These are phyloP conservation scores for Harpegnathos saltator DNA, from an alignment of 1,140 invertebrate genomes.

Conservation along the genomic window DNA sequence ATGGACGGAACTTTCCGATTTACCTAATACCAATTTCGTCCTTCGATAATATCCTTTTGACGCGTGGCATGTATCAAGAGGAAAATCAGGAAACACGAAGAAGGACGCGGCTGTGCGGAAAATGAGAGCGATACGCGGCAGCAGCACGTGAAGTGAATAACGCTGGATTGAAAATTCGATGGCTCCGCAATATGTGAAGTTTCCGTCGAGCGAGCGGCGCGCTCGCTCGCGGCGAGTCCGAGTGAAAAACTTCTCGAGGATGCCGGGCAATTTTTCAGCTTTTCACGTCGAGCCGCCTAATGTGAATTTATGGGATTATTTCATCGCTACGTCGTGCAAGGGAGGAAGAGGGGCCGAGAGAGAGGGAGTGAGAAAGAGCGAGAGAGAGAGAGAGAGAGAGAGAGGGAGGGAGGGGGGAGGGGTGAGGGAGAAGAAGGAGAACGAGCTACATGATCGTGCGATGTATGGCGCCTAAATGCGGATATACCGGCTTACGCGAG, in stretches of 20 bases:
- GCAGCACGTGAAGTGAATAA: conserved; percentile 47
- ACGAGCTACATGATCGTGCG: conserved; percentile 34
- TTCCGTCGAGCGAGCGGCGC: background rate
- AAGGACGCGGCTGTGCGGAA: conserved; percentile 15
- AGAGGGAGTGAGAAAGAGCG: background rate
- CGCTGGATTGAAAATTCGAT: conserved; percentile 55
- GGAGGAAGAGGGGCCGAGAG: conserved; percentile 2
- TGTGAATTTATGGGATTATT: conserved; percentile 69
- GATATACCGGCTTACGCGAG: background rate
- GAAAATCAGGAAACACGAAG: background rate
- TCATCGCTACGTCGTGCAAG: conserved; percentile 32
- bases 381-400: background rate
- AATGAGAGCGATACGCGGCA: conserved; percentile 36
- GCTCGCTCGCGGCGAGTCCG: background rate
- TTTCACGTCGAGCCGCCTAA: conserved; percentile 25
- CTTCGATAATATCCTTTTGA: conserved; percentile 20
- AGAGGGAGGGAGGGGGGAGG: background rate
- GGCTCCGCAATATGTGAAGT: conserved; percentile 48
- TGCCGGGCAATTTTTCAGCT: conserved; percentile 63
- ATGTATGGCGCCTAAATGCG: conserved; percentile 28
- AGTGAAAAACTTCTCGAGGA: conserved; percentile 62
- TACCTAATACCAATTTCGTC: background rate
- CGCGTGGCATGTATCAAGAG: background rate
- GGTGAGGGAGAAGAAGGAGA: conserved; percentile 7
- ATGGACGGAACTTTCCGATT: too few species aligned